Evolutionary conservation across 1,140 invertebrate genomes (phyloP).

Genomic region (Meloidogyne floridensis): DNA sequence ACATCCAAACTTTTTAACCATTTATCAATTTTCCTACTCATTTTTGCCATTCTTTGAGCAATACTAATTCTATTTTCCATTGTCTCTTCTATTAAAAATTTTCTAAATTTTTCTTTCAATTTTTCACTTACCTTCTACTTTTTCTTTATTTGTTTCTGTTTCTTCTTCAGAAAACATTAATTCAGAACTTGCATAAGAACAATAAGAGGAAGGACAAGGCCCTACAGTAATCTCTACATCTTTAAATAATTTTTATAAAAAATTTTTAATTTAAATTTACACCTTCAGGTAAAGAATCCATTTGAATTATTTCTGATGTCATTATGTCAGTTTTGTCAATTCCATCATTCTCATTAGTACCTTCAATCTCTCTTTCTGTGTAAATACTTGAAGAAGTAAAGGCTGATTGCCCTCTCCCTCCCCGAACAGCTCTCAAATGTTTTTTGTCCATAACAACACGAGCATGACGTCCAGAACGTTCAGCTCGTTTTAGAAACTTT

Average conservation of each 20-base stretch:
- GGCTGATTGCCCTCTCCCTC: neutral
- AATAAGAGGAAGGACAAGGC: slow-evolving; percentile 36
- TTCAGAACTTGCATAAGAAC: slow-evolving; percentile 35
- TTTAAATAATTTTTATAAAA: slow-evolving; percentile 13
- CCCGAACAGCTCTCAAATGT: slow-evolving; percentile 17
- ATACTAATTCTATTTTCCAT: slow-evolving; percentile 17
- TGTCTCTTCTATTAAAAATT: neutral
- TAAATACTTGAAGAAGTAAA: neutral
- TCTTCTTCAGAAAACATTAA: slow-evolving; percentile 26
- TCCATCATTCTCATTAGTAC: neutral
- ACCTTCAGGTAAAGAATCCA: slow-evolving; percentile 49
- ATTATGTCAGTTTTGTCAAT: neutral
- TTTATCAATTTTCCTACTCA: slow-evolving; percentile 45
- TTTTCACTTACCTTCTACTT: neutral
- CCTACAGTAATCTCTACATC: slow-evolving; percentile 41
- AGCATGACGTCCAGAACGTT: slow-evolving; percentile 34
- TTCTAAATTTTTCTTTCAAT: neutral
- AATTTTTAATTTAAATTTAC: slow-evolving; percentile 8
- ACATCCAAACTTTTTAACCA: slow-evolving; percentile 50
- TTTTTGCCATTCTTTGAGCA: slow-evolving; percentile 39
- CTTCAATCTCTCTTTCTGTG: neutral
- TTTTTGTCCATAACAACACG: slow-evolving; percentile 33
- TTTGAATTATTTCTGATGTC: slow-evolving; percentile 33
- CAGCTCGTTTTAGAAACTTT: slow-evolving; percentile 37
- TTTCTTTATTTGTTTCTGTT: neutral